These are phyloP conservation scores for Gila orcuttii DNA, from an alignment of 2,113 vertebrate species.

Conservation along the genomic window DNA sequence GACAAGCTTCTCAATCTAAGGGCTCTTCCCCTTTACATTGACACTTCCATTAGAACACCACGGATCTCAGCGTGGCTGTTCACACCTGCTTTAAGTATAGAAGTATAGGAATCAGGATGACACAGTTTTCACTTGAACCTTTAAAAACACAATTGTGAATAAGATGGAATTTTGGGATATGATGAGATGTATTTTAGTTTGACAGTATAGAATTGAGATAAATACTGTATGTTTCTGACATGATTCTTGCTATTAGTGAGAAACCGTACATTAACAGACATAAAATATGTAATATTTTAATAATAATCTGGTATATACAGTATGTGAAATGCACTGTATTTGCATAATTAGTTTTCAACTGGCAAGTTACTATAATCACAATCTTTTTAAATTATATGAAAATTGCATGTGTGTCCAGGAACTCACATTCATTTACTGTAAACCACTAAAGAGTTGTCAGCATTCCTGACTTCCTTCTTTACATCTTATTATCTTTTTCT, in stretches of 20 bases:
- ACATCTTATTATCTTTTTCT: background rate
- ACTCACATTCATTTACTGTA: background rate
- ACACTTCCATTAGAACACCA: background rate
- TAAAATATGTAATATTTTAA: background rate
- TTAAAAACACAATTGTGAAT: too few relatives aligned
- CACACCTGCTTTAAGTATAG: slow-evolving; percentile 32
- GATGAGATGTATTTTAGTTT: background rate
- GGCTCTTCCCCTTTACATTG: background rate
- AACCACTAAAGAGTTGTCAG: background rate
- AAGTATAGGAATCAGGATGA: background rate
- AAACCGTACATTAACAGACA: background rate
- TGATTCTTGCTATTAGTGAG: background rate
- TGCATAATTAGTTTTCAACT: background rate
- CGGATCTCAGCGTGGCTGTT: background rate
- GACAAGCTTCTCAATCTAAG: slow-evolving; percentile 14
- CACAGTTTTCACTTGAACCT: background rate
- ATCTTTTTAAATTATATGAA: background rate
- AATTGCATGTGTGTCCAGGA: background rate
- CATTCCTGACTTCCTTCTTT: background rate
- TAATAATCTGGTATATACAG: background rate
- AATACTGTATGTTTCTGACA: background rate
- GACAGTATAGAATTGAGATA: background rate
- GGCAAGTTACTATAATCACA: background rate
- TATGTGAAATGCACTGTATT: background rate
- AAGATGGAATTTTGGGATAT: background rate